Evolutionary conservation across 2,888 invertebrate genomes (phyloP).

Genomic region (Schrankia costaestrigalis): DNA sequence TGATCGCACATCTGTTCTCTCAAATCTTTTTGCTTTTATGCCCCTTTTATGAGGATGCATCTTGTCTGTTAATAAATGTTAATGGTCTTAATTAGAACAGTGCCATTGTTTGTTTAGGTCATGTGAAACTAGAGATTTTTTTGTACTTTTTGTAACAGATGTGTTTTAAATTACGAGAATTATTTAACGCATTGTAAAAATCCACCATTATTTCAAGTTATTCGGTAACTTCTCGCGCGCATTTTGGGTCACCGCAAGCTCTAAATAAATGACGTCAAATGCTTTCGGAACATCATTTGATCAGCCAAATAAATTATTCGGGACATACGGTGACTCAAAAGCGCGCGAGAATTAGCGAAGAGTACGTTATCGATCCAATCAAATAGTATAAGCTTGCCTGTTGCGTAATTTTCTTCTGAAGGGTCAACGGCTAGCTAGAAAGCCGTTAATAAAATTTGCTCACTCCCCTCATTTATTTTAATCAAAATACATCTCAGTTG

Average conservation of each 20-base stretch:
- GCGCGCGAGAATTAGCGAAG: no score
- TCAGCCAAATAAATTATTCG: no score
- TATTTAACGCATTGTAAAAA: no score
- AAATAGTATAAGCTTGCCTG: conserved; percentile 6
- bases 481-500: conserved; percentile 42
- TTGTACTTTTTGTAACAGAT: conserved; percentile 15
- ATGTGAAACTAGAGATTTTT: conserved; percentile 23
- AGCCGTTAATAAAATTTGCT: conserved; percentile 51
- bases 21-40: conserved; percentile 42
- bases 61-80: conserved; percentile 41
- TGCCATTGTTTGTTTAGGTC: conserved; percentile 30
- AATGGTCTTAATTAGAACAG: conserved; percentile 41
- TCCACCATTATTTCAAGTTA: no score
- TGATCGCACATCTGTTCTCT: conserved; percentile 59
- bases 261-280: no score
- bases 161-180: no score
- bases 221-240: no score
- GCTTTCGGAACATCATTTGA: no score
- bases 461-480: conserved; percentile 54
- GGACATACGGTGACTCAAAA: no score
- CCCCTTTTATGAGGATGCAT: conserved; percentile 46
- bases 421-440: conserved; percentile 20
- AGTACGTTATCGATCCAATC: no score
- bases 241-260: no score
- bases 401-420: conserved; percentile 21